Percentiles rank a stretch among this genome's conserved stretches.
These are phyloP conservation scores for Holothuria leucospilota DNA, from an alignment of 53 echinoderm and acorn worm genomes.

Conservation along the genomic window DNA sequence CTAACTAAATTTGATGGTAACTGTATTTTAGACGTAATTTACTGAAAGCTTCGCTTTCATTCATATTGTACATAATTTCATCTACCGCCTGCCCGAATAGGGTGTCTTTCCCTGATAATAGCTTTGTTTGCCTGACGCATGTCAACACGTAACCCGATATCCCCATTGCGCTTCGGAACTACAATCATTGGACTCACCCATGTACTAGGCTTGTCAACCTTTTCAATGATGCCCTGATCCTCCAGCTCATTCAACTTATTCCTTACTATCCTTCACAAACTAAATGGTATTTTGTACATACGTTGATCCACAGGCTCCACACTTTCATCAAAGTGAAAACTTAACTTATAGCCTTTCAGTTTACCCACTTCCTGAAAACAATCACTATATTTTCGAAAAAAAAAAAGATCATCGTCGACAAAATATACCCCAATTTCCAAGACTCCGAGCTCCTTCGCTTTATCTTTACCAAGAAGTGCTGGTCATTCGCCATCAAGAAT, in stretches of 20 bases:
- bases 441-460: conserved; percentile 41
- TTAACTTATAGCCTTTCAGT: conserved; percentile 55
- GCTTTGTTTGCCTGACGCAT: conserved; percentile 54
- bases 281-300: conserved; percentile 55
- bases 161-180: conserved; percentile 50
- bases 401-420: conserved; percentile 47
- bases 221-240: conserved; percentile 57
- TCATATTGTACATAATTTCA: conserved; percentile 69
- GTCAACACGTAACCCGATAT: conserved; percentile 59
- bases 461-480: conserved; percentile 58
- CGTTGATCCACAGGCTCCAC: conserved; percentile 56
- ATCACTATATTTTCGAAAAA: conserved; percentile 22
- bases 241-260: conserved; percentile 70
- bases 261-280: not conserved
- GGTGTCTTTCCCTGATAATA: conserved; percentile 50
- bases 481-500: conserved; percentile 56
- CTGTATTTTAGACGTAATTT: conserved; percentile 67
- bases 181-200: conserved; percentile 69
- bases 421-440: conserved; percentile 49
- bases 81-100: conserved; percentile 72
- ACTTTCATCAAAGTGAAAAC: conserved; percentile 58
- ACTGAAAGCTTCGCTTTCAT: conserved; percentile 67
- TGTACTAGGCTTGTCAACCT: conserved; percentile 59
- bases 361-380: conserved; percentile 65
- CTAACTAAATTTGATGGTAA: conserved; percentile 74